Base-by-base conservation (phyloP, 2,113 vertebrate genomes). In the Tachycineta bicolor region DNA sequence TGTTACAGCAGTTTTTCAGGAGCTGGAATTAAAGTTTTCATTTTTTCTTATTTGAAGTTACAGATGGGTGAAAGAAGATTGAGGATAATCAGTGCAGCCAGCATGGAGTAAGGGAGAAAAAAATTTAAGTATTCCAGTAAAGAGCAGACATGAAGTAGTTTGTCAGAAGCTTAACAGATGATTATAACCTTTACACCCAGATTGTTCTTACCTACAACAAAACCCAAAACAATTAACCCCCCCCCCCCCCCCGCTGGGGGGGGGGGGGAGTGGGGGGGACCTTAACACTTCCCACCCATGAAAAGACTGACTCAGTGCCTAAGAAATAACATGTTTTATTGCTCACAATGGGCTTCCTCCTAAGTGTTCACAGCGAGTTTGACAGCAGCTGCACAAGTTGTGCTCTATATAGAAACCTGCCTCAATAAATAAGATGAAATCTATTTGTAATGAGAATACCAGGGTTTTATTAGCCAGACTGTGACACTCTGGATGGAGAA, bases 1-100 rank as follows among this genome's bases (percentile, higher is more conserved):
- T 93, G 84, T 95, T 58, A 41, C 41, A 82, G 74, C 69, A 75
- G 64, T 46, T 94, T 81, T 93, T 60, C 73, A 91, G 74, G 68
- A 91, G 69, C 69, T 67, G 52, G 69, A 87, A 93, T 74, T 70
- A 8, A 70, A 78, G 63, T 73, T 85, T 62, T 20, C 49, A 7
- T 20, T 6, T 89, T 53, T 56, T 47, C 60, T 69, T 77, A 65
- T 50, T 37, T 78, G 60, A 88, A 85, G 22, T 31, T 73, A 73
- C 50, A 84, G 65, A 43, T 0, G 1, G 34, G 11, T 53, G 31
- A 91, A 91, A 91, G 34, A 43, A 82, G 26, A 10, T 1, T 84
- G 60, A 79, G 68, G 28, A 74, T 26, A 62, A 90, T 50, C 9
- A 5, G 28, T 31, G 53, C 25, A 83, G 37, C 19, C 34, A 52